These are phyloP conservation scores for Podilymbus podiceps DNA, from an alignment of 2,113 vertebrate species.

Conservation along the genomic window DNA sequence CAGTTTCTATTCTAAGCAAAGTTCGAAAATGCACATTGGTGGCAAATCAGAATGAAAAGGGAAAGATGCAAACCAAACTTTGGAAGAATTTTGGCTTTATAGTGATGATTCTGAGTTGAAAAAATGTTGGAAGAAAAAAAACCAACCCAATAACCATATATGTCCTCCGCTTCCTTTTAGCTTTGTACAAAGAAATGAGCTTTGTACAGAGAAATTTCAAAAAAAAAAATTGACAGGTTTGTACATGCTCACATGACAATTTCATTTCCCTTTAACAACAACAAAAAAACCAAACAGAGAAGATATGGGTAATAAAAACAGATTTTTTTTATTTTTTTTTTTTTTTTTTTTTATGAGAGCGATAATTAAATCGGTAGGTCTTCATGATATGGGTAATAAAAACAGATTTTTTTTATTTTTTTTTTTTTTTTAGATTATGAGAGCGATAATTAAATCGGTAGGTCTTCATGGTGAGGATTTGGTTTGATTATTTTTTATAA, in stretches of 20 bases:
- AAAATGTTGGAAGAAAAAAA: background rate
- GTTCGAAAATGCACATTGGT: background rate
- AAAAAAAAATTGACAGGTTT: background rate
- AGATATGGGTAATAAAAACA: background rate
- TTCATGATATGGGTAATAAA: background rate
- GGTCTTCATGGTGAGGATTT: background rate
- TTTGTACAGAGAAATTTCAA: background rate
- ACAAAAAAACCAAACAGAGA: too few relatives aligned
- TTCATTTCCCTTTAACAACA: background rate
- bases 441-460: background rate
- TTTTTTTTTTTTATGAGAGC: background rate
- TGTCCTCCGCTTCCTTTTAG: background rate
- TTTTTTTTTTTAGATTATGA: background rate
- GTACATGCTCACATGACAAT: background rate
- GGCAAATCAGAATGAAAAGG: background rate
- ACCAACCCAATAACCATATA: background rate
- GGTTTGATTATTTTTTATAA: background rate
- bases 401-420: too few relatives aligned
- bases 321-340: too few relatives aligned
- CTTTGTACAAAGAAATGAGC: background rate
- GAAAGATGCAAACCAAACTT: background rate
- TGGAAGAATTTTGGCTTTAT: background rate
- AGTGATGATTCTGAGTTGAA: background rate
- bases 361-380: background rate
- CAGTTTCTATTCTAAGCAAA: background rate